Base-by-base conservation (phyloP, 2,113 vertebrate species). In the Hiodon alosoides region DNA sequence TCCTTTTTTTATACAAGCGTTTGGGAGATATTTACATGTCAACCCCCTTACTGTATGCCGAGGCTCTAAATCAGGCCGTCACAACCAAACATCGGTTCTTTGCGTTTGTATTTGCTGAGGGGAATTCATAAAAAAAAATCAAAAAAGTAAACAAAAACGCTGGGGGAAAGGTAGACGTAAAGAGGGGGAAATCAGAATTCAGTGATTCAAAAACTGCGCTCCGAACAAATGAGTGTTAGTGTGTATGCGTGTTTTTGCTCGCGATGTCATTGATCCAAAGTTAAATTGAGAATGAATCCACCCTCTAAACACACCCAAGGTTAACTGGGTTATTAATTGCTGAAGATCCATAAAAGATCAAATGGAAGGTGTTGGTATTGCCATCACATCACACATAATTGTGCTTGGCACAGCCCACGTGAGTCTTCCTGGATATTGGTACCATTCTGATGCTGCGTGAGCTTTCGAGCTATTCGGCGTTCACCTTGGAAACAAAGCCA, bases 211-310 rank as follows among this genome's bases (percentile, higher is more conserved):
- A 31, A 31, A 31, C 31, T 31, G 31, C 31, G 31, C 58, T 59
- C 3, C 58, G 9, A 14, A 3, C 3, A 14, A 3, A 59, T 3
- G 2, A 6, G 7, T 9, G 4, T 3, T 59, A 59, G 14, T 14
- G 14, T 64, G 61, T 16, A 64, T 13, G 16, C 6, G 14, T 59
- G 71, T 76, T 78, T 77, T 53, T 54, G 9, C 31, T 54, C 50
- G 61, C 52, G n/a, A 17, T 59, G 47, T 66, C 46, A 54, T 53
- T 8, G 72, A 17, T 31, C 64, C 75, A 78, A 72, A 60, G 57
- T 53, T 69, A 73, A 71, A 80, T 76, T 58, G 76, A 82, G 78
- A 79, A 78, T 82, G 66, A 76, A 78, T 78, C 76, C 72, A 52
- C 73, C 59, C 67, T 71, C 64, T 71, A 74, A 79, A 69, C 70